A percentile compares a stretch with the other conserved stretches of the same genome.
phyloP scores from a whole-genome alignment of 2,797 vertebrate species.

The Fistularia commersonii region DNA sequence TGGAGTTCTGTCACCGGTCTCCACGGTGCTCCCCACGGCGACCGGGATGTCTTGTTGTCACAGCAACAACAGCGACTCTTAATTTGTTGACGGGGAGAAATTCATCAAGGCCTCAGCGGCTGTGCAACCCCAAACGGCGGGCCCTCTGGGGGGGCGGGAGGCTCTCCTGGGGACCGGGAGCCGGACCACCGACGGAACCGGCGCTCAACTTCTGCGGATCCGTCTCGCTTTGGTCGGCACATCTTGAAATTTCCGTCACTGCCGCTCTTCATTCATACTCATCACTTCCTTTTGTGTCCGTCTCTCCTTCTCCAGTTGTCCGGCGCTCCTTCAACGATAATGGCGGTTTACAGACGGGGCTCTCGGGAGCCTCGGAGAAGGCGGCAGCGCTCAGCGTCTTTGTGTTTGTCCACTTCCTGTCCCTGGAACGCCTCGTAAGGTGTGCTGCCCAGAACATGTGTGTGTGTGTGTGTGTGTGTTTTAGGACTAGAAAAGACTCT shows the following conservation, averaged over 20 bases:
- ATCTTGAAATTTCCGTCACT: conserved; percentile 20
- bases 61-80: conserved; percentile 76
- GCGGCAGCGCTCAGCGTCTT: too few relatives aligned
- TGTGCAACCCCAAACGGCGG: conserved; percentile 66
- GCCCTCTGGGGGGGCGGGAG: conserved; percentile 65
- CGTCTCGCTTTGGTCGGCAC: conserved; percentile 59
- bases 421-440: too few relatives aligned
- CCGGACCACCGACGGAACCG: conserved; percentile 56
- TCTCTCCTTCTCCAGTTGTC: conserved; percentile 1
- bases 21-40: conserved; percentile 89
- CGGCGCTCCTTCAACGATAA: too few relatives aligned
- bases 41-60: conserved; percentile 74
- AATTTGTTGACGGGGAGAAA: conserved; percentile 80
- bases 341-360: too few relatives aligned
- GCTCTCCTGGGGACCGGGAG: conserved; percentile 56
- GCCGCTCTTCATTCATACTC: conserved; percentile 20
- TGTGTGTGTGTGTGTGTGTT: too few relatives aligned
- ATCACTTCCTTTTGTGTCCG: conserved; percentile 2
- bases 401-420: too few relatives aligned
- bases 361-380: too few relatives aligned
- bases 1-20: conserved; percentile 93
- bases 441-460: too few relatives aligned
- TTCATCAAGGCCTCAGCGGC: conserved; percentile 74
- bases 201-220: conserved; percentile 71
- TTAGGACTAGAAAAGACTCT: too few relatives aligned